Base-by-base conservation (phyloP, 2,888 invertebrate species). In the Augochlorella aurata region DNA sequence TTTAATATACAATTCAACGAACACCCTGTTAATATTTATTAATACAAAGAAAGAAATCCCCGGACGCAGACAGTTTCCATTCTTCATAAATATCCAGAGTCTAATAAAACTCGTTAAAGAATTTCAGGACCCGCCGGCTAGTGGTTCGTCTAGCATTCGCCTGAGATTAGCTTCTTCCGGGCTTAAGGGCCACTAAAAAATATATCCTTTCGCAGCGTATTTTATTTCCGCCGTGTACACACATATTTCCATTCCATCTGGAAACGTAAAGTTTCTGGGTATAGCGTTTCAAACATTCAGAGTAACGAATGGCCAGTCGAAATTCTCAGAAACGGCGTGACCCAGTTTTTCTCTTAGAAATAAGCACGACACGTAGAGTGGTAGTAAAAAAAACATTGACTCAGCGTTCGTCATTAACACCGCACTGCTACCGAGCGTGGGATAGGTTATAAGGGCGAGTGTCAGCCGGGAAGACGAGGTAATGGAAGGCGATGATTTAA, bases 321-420 rank as follows among this genome's bases (percentile, higher is more conserved):
- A 61, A 38, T 61, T 61, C 29, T 29, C 18, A 29, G 61, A 38
- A 61, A 61, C 61, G 61, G 16, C 61, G 18, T 61, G 61, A 29
- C 61, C 61, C 9, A 61, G 2, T 29, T 61, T 61, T 29, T 29
- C 61, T 61, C 29, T 61, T 38, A 61, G 61, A 29, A 61, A 61
- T 61, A 61, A 61, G 61, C 29, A 61, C 61, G 61, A 61, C 61
- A 61, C 61, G 61, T 61, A 61, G 61, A 61, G 61, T 61, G 61
- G 29, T 61, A 61, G 61, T 61, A 61, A 61, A 61, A 61, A 61
- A 61, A 61, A 61, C 61, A 61, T 61, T 38, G 61, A 61, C 61
- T 61, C 61, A 14, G 29, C 61, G 61, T 61, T 61, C 61, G 61
- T 61, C 61, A 61, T 61, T 61, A 61, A 61, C 61, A 61, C 61